Evolutionary conservation across 2,888 invertebrate genomes (phyloP), one percentile per base, ranked within the genome.

Genomic region (Diaphora mendica): DNA sequence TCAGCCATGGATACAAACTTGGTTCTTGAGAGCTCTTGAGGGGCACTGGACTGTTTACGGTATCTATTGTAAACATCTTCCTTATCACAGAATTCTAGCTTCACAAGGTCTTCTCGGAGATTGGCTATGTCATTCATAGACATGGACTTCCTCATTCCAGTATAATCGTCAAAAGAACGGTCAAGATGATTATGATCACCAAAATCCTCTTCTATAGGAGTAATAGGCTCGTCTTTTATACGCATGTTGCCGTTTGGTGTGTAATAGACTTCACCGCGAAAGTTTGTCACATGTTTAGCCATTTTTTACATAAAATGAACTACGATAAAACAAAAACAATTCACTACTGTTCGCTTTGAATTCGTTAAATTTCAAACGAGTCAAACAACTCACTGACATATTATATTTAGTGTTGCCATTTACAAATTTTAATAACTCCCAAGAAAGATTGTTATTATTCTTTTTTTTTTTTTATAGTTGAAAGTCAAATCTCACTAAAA

Each of bases 1-100:
- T 97, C 96, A 13, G 97, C 97, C 94, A 96, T 93, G 3, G 96
- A 96, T n/a, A 96, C 94, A 86, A 96, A 97, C 81, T 94, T 96
- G 2, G 88, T 92, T 87, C 82, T 91, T 0, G 93, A 92, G n/a
- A 91, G 78, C 59, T 92, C 91, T 42, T 88, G 85, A 20, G 86
- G 84, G n/a, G 83, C 86, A 55, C 83, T 88, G 23, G 86, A 86
- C 62, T 87, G 88, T 59, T 87, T 88, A 55, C 89, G 88, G 74
- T 89, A 87, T 77, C 88, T 90, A 68, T 87, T 84, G 72, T 89
- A 84, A 59, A 82, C 79, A 68, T 89, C 88, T 71, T 89, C 87
- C 68, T 81, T 86, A 48, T 88, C 86, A 39, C 77, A 71, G n/a
- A 87, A 79, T 71, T 91, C 89, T 39, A 89, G 70, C 42, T 88